These are phyloP conservation scores for Leucopternis melanops DNA, from an alignment of 2,113 vertebrate species.

Conservation along the genomic window DNA sequence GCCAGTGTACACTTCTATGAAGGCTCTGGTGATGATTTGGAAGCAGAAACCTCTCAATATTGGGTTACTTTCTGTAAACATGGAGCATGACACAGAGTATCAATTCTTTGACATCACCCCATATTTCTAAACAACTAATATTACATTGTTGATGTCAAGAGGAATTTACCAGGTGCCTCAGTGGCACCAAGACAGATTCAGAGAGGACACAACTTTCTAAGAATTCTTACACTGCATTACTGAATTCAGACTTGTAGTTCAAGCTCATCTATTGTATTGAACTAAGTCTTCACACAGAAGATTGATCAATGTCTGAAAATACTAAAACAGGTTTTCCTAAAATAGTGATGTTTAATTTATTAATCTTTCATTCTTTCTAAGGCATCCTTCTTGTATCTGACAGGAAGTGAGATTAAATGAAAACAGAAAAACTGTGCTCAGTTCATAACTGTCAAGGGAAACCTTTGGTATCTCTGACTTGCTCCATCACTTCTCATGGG, in stretches of 20 bases:
- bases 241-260: background rate
- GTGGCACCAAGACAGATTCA: background rate
- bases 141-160: background rate
- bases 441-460: background rate
- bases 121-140: background rate
- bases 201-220: background rate
- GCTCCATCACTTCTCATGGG: background rate
- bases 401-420: background rate
- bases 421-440: background rate
- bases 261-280: background rate
- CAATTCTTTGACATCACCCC: background rate
- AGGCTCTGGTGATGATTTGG: background rate
- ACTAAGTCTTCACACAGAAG: background rate
- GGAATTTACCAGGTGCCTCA: background rate
- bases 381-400: background rate
- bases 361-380: background rate
- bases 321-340: background rate
- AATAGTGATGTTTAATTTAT: background rate
- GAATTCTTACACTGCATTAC: background rate
- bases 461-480: background rate
- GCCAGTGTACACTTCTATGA: background rate
- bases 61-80: background rate
- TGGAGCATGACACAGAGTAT: background rate
- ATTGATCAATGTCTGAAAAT: background rate
- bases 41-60: background rate